Evolutionary conservation across 92 coral and sea anemone species (phyloP).

Genomic region (Paragorgia papillata): DNA sequence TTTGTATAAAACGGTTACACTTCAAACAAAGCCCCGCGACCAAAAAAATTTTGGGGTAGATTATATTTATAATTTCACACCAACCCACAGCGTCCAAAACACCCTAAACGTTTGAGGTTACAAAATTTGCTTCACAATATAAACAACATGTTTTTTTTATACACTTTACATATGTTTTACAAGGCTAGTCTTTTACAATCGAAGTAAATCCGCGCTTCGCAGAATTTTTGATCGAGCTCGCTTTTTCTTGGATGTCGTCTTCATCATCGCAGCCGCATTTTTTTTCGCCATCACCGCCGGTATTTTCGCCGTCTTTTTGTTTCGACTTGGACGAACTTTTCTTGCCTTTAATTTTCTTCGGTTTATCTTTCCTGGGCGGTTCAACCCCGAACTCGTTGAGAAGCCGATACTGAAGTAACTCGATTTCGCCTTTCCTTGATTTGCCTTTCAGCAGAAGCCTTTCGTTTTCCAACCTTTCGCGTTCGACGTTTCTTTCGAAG

Average conservation of each 20-base stretch:
- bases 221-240: neutral
- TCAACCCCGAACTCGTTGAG: conserved; percentile 25
- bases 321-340: neutral
- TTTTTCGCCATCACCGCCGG: neutral
- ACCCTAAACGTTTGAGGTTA: too few relatives aligned
- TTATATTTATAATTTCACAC: too few relatives aligned
- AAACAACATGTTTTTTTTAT: too few relatives aligned
- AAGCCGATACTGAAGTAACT: conserved; percentile 13
- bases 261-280: neutral
- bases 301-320: conserved; percentile 2
- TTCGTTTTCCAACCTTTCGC: conserved; percentile 24
- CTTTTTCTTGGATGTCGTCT: neutral
- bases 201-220: conserved; percentile 17
- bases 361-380: conserved; percentile 2
- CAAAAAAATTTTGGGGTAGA: too few relatives aligned
- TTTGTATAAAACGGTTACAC: too few relatives aligned
- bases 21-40: too few relatives aligned
- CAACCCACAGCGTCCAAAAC: too few relatives aligned
- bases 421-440: conserved; percentile 27
- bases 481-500: conserved; percentile 33
- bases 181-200: conserved; percentile 1
- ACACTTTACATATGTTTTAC: too few relatives aligned
- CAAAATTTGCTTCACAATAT: too few relatives aligned
- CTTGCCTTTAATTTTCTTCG: neutral
- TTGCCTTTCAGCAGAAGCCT: conserved; percentile 23